Evolutionary conservation across 2,888 invertebrate genomes (phyloP).

Genomic region (Metallyticus violacea): DNA sequence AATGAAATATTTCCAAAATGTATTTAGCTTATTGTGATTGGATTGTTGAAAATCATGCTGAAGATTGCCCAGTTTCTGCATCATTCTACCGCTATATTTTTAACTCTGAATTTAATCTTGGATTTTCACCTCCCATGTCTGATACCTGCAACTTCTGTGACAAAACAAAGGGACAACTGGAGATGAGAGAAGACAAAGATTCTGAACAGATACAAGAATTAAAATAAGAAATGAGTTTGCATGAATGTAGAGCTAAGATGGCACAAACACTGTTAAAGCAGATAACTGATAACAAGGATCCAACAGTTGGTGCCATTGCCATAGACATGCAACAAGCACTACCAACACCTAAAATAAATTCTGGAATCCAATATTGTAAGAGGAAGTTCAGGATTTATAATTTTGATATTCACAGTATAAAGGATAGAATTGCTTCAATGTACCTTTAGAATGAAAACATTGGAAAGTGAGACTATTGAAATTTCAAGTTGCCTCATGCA

Average conservation of each 20-base stretch:
- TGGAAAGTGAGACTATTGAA: not conserved
- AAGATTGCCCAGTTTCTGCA: not conserved
- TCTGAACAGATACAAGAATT: not conserved
- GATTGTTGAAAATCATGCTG: not conserved
- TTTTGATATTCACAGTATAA: not conserved
- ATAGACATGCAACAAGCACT: not conserved
- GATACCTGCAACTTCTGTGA: not conserved
- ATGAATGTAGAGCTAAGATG: constrained; percentile 10
- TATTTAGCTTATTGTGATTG: not conserved
- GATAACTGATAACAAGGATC: not conserved
- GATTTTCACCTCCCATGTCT: not conserved
- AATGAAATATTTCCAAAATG: constrained; percentile 1
- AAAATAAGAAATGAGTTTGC: not conserved
- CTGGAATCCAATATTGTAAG: not conserved
- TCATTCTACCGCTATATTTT: not conserved
- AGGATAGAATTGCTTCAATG: not conserved
- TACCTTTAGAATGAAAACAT: not conserved
- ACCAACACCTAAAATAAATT: not conserved
- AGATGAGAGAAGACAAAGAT: not conserved
- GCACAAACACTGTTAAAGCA: not conserved
- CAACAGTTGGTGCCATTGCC: not conserved
- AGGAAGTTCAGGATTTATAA: not conserved
- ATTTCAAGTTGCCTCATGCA: constrained; percentile 1
- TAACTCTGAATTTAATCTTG: not conserved
- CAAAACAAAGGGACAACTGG: not conserved